Base-by-base conservation (phyloP, 2,797 vertebrate species). In the Erpetoichthys calabaricus region DNA sequence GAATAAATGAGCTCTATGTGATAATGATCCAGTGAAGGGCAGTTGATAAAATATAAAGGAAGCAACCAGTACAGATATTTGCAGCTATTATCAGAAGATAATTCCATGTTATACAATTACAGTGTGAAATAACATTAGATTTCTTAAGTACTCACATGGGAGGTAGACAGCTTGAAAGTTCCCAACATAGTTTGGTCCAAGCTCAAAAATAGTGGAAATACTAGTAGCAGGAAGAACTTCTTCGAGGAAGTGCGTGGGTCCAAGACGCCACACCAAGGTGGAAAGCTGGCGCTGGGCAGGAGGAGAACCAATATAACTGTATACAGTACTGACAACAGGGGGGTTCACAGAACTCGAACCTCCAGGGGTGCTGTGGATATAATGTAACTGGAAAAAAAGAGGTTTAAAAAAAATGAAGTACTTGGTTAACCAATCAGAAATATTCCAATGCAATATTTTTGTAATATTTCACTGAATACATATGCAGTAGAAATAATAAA, bases 221-320 rank as follows among this genome's bases (percentile, higher is more conserved):
- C 86, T 92, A 3, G 85, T 63, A 59, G 88, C 85, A 1, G 92
- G 89, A 58, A 99, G 79, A 56, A 94, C 94, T 67, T 99, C 96
- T 80, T 99, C 96, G 71, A 99, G 76, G 74, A 99, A 97, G 68
- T 97, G 91, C 0, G 89, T 91, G 55, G 95, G 92, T 7, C 96
- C 96, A 57, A 99, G 76, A 2, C 92, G 91, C 96, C 96, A 99
- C 60, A 98, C 90, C 59, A 98, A 64, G 0, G 82, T 79, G 2
- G 96, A 93, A 9, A 91, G 69, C 72, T 95, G 94, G 44, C 95
- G 89, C 62, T 99, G 95, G 0, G 94, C 94, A 0, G 94, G 95
- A 0, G 94, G 94, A 0, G 92, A 92, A 25, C 96, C 95, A 0
- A 95, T 57, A 8, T 93, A 98, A 4, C 89, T 80, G 5, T 98